Evolutionary conservation across 2,797 vertebrate species (phyloP).

Genomic region (Rhabdophis nuchalis): DNA sequence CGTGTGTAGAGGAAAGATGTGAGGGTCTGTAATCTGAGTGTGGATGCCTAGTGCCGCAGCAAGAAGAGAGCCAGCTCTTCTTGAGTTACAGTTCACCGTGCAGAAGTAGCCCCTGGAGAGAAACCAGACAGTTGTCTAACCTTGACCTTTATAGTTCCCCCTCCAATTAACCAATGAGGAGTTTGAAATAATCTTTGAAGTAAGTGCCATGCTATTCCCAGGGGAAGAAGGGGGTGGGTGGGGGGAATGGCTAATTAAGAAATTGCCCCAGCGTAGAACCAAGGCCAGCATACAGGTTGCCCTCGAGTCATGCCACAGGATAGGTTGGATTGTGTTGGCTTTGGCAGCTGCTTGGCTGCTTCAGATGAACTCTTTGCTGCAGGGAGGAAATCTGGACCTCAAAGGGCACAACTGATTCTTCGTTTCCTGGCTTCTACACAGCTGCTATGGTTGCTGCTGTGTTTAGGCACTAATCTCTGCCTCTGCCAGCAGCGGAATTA

Average conservation of each 20-base stretch:
- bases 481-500: constrained; percentile 45
- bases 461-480: constrained; percentile 46
- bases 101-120: not conserved
- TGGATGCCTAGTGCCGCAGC: constrained; percentile 8
- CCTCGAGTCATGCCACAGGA: constrained; percentile 16
- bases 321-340: constrained; percentile 37
- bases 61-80: constrained; percentile 24
- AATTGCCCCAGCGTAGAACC: not conserved
- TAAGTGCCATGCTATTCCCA: constrained; percentile 22
- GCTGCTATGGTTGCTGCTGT: constrained; percentile 31
- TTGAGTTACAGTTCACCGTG: constrained; percentile 31
- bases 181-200: constrained; percentile 1
- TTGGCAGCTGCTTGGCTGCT: constrained; percentile 29
- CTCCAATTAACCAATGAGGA: constrained; percentile 1
- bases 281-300: not conserved
- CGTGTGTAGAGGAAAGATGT: constrained; percentile 20
- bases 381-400: constrained; percentile 29
- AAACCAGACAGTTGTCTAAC: constrained; percentile 25
- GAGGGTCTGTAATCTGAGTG: constrained; percentile 13
- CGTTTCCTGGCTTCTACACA: constrained; percentile 40
- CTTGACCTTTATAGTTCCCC: constrained; percentile 23
- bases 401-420: constrained; percentile 24
- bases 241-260: not conserved
- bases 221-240: not conserved
- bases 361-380: constrained; percentile 11